Evolutionary conservation across 2,113 vertebrate genomes (phyloP), one percentile per base, ranked within the genome.

Genomic region (crab-eating macaque (Macaca fascicularis)): DNA sequence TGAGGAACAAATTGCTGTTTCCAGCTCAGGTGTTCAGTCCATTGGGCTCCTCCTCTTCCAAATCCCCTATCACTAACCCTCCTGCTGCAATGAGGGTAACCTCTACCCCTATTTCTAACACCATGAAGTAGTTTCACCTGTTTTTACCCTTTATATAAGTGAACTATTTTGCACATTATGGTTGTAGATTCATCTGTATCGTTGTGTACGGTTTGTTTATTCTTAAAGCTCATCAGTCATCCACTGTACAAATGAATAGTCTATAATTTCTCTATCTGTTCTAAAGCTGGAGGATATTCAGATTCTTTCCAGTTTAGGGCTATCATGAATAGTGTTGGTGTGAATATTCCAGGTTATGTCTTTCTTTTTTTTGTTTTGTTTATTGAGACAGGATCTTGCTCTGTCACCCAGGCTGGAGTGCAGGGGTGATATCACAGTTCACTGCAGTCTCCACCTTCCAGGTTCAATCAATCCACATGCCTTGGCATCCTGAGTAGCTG

Each of bases 231-330:
- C n/a, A 25, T 30, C n/a, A 5, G 0, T 23, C 17, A 4, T 17
- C 52, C 14, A 0, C 10, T 19, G 2, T 4, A 30, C 13, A 11
- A 64, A 1, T 0, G 8, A 19, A 50, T 3, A 8, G 8, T 35
- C n/a, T 13, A 0, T 3, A 10, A 6, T 3, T 14, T 3, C 0
- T 32, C 10, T 3, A 5, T 45, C 43, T 11, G 0, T 8, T 32
- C 76, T 22, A 2, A 1, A 57, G 19, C 6, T 8, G 17, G 7
- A 5, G 19, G 67, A 55, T 30, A 1, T 35, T 16, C 3, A 43
- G 43, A 17, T 64, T 38, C 59, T 1, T 25, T 84, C 8, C 12
- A 0, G 40, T 6, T n/a, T 1, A 52, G 27, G n/a, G 25, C 75
- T 40, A 0, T 11, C 17, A n/a, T 0, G 38, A 43, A 13, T 0